phyloP scores from a whole-genome alignment of 1,140 invertebrate species.

The Lerema accius region DNA sequence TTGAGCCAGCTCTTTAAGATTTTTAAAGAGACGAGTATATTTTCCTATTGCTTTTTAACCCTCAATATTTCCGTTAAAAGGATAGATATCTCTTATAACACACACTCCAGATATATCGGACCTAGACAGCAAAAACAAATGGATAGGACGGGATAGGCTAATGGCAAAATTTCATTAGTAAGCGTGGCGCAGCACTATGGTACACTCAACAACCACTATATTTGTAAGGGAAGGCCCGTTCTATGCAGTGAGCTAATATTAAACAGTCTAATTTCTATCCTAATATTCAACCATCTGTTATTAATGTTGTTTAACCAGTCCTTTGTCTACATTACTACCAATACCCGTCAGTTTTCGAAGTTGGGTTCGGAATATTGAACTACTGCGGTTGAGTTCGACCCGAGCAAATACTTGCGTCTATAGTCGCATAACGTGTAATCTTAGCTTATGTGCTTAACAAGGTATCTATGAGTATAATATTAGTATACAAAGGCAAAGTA shows the following conservation, averaged over 20 bases:
- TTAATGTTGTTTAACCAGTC: background rate
- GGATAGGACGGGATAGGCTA: background rate
- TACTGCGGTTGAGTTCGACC: slow-evolving; percentile 5
- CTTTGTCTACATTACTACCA: slow-evolving; percentile 1
- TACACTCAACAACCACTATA: background rate
- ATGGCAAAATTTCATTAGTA: background rate
- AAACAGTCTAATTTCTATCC: background rate
- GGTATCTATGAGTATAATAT: too few relatives aligned
- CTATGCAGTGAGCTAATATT: background rate
- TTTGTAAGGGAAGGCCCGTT: background rate
- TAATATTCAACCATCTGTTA: background rate
- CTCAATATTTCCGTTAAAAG: too few relatives aligned
- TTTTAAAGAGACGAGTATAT: too few relatives aligned
- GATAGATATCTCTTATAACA: too few relatives aligned
- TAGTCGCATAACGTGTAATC: background rate
- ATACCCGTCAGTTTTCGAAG: slow-evolving; percentile 2
- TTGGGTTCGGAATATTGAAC: background rate
- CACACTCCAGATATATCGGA: too few relatives aligned
- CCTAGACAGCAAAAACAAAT: background rate
- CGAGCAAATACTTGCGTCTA: slow-evolving; percentile 23
- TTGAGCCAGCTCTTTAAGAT: too few relatives aligned
- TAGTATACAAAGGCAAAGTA: too few relatives aligned
- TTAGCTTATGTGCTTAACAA: background rate
- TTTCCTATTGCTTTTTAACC: too few relatives aligned
- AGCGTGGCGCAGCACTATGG: background rate